Percentiles rank a stretch among this genome's conserved stretches.
Conservation (phyloP, 1,140 invertebrate genomes). For the Euura lappo region DNA sequence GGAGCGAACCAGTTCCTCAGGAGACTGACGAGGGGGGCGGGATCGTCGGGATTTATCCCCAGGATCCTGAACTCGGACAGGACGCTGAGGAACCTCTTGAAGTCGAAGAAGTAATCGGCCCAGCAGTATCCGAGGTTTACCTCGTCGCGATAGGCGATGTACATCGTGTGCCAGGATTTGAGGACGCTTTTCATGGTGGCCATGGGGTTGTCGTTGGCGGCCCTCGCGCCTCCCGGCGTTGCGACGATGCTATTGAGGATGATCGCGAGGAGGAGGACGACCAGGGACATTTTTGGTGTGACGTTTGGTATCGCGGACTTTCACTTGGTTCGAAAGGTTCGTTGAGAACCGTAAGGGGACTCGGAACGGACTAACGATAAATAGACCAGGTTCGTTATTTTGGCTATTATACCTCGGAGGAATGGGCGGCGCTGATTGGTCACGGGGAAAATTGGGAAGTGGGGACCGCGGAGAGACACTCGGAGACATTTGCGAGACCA, state of each 20-base stretch:
- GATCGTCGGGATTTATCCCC: no score
- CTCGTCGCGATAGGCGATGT: slow-evolving; percentile 33
- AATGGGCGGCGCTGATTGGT: not conserved
- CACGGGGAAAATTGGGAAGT: not conserved
- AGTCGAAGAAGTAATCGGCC: slow-evolving; percentile 28
- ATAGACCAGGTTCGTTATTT: no score
- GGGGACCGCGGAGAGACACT: not conserved
- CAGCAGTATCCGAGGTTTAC: slow-evolving; percentile 34
- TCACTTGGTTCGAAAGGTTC: no score
- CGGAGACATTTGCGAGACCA: not conserved
- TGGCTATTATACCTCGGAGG: no score
- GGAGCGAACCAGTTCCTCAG: not conserved
- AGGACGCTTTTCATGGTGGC: not conserved
- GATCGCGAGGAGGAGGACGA: no score
- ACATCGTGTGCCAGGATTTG: slow-evolving; percentile 19
- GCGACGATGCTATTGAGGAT: no score
- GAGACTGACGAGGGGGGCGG: not conserved
- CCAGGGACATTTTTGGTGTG: no score
- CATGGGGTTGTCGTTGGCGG: not conserved
- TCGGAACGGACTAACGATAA: no score
- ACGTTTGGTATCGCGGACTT: no score
- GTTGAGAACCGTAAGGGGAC: no score
- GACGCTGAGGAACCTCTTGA: not conserved
- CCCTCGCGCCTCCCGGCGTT: no score
- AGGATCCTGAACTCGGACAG: not conserved